A percentile compares a stretch with the other conserved stretches of the same genome.
Conservation (phyloP, 2,113 vertebrate species). For the Salvelinus sp. region DNA sequence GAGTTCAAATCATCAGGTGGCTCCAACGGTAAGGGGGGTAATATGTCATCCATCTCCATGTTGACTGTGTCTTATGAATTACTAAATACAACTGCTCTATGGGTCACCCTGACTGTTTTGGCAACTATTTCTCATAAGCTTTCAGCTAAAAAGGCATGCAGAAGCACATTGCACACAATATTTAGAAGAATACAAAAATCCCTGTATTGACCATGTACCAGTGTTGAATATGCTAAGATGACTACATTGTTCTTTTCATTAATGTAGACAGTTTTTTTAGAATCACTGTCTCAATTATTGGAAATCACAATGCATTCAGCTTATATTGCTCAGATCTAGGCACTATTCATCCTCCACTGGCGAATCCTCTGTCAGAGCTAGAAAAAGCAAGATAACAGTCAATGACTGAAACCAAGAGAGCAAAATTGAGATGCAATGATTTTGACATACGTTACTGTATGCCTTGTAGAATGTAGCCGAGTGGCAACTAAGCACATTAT, state of each 20-base stretch:
- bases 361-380: conserved; percentile 78
- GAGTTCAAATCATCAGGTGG: conserved; percentile 82
- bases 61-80: conserved; percentile 55
- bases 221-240: conserved; percentile 98
- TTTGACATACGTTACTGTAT: neutral
- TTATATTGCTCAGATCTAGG: conserved; percentile 84
- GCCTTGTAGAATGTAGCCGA: neutral
- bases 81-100: conserved; percentile 23
- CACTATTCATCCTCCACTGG: conserved; percentile 81
- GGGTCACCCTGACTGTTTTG: conserved; percentile 23
- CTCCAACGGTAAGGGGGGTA: conserved; percentile 92
- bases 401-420: neutral
- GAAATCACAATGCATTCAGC: conserved; percentile 99
- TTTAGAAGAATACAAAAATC: conserved; percentile 31
- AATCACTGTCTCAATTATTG: conserved; percentile 99
- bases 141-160: conserved; percentile 77
- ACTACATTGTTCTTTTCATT: conserved; percentile 99
- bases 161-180: conserved; percentile 68
- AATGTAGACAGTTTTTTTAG: conserved; percentile 99
- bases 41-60: conserved; percentile 88
- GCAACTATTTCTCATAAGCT: conserved; percentile 28
- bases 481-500: no score
- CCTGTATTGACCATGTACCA: conserved; percentile 74
- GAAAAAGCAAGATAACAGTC: conserved; percentile 33
- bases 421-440: no score